A percentile compares a stretch with the other conserved stretches of the same genome.
These are phyloP conservation scores for Trichogramma pretiosum DNA, from an alignment of 1,140 invertebrate genomes.

Conservation along the genomic window DNA sequence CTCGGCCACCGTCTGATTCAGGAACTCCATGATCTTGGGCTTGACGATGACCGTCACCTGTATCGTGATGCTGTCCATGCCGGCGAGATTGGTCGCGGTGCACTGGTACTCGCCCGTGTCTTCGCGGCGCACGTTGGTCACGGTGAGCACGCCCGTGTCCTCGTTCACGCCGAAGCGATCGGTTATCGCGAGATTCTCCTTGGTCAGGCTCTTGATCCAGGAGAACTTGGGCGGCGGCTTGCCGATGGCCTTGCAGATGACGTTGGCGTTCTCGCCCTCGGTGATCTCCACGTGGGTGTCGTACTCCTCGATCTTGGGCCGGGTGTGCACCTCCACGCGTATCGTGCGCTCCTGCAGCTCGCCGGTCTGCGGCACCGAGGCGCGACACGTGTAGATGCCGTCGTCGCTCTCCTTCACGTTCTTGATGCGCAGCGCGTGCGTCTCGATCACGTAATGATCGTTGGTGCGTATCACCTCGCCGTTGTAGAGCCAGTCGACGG, in stretches of 20 bases:
- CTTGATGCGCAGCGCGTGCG: conserved; percentile 68
- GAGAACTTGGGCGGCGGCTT: conserved; percentile 72
- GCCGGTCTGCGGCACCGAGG: conserved; percentile 70
- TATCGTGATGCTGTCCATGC: conserved; percentile 54
- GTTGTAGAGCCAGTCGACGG: conserved; percentile 76
- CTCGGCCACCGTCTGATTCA: conserved; percentile 62
- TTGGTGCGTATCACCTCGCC: conserved; percentile 55
- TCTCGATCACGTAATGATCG: conserved; percentile 64
- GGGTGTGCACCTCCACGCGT: conserved; percentile 71
- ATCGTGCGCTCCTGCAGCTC: conserved; percentile 66
- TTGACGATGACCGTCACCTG: conserved; percentile 61
- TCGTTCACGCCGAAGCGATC: conserved; percentile 68
- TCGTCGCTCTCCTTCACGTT: conserved; percentile 73
- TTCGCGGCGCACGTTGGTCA: conserved; percentile 65
- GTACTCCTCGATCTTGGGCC: conserved; percentile 59
- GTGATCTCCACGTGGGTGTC: conserved; percentile 54
- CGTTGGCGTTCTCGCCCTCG: conserved; percentile 66
- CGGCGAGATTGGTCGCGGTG: conserved; percentile 72
- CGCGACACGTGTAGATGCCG: conserved; percentile 75
- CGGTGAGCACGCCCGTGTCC: conserved; percentile 58
- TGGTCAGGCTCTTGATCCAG: conserved; percentile 65
- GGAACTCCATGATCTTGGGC: conserved; percentile 68
- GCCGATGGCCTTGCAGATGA: conserved; percentile 68
- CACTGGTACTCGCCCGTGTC: conserved; percentile 78
- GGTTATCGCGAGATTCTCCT: conserved; percentile 57